Evolutionary conservation across 2,888 invertebrate species (phyloP).

Genomic region (Mythimna albipuncta): DNA sequence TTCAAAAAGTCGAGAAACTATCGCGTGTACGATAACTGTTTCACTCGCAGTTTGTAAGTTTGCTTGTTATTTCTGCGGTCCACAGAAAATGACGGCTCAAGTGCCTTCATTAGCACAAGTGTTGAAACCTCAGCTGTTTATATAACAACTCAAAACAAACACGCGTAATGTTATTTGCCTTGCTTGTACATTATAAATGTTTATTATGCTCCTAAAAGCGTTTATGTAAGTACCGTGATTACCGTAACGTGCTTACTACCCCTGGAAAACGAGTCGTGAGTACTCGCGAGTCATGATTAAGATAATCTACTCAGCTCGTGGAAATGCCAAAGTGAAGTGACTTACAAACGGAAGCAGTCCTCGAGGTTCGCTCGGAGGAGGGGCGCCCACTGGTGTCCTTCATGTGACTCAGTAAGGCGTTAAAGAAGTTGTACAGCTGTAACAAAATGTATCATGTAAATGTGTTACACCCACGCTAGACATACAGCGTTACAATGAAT

Average conservation of each 20-base stretch:
- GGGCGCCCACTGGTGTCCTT: slow-evolving; percentile 92
- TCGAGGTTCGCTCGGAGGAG: slow-evolving; percentile 92
- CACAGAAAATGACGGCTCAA: slow-evolving; percentile 38
- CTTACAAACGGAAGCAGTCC: slow-evolving; percentile 91
- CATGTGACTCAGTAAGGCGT: slow-evolving; percentile 97
- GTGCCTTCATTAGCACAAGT: slow-evolving; percentile 44
- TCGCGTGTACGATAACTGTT: slow-evolving; percentile 20
- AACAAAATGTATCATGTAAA: slow-evolving; percentile 76
- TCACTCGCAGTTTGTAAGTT: slow-evolving; percentile 44
- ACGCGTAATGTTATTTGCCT: slow-evolving; percentile 28
- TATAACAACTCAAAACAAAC: slow-evolving; percentile 34
- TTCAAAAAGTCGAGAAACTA: slow-evolving; percentile 51
- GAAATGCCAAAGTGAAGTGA: slow-evolving; percentile 64
- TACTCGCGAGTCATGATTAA: slow-evolving; percentile 45
- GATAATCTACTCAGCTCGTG: slow-evolving; percentile 50
- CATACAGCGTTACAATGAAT: slow-evolving; percentile 31
- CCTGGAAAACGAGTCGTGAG: slow-evolving; percentile 22
- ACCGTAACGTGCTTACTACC: slow-evolving; percentile 34
- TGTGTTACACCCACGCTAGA: slow-evolving; percentile 11
- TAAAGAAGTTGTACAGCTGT: slow-evolving; percentile 98
- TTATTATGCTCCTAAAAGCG: slow-evolving; percentile 36
- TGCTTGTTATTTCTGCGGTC: slow-evolving; percentile 25
- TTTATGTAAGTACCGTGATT: slow-evolving; percentile 39
- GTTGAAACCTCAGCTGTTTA: slow-evolving; percentile 38
- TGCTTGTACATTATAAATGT: slow-evolving; percentile 40